Base-by-base conservation (phyloP, 2,797 vertebrate species). In the Todus mexicanus region DNA sequence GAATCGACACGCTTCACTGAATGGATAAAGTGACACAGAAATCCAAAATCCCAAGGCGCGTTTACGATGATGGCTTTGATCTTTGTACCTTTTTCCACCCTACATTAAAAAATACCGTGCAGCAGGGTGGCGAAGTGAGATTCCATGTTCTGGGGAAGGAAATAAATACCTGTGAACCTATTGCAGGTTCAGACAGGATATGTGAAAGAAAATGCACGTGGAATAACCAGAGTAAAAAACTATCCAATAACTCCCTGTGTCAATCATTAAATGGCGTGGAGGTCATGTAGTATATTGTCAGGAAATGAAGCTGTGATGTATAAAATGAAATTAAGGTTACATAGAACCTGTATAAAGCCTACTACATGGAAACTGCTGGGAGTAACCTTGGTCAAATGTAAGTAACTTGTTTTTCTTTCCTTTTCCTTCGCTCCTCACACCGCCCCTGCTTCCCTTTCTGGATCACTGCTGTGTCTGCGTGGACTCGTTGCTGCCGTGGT, bases 321-420 rank as follows among this genome's bases (percentile, higher is more conserved):
- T 65, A 45, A 79, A 74, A 8, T 31, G 47, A 73, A 38, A 15
- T 22, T 15, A 48, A 47, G 8, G 3, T 70, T 63, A 8, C 8
- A 15, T 59, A 23, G 82, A 51, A 12, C 15, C 23, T 86, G 7
- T 19, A 4, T 29, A 15, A 21, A 77, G 29, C n/a, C 5, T 60
- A 11, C 8, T 12, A 19, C 22, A 5, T 91, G 18, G n/a, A 7
- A 87, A 51, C 43, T 56, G 27, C 14, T 73, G 33, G 16, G 40
- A 12, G 6, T 68, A 64, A 47, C 26, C 63, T 95, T 97, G 91
- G 89, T 94, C 97, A 97, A 97, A 96, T 96, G 96, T 97, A 98
- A 97, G 93, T 98, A 98, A 98, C 97, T 89, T n/a, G n/a, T n/a
- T 93, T 97, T 94, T 10, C 31, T 95, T 94, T 96, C 78, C 7